Base-by-base conservation (phyloP, 2,888 invertebrate genomes). In the Euplexia lucipara region DNA sequence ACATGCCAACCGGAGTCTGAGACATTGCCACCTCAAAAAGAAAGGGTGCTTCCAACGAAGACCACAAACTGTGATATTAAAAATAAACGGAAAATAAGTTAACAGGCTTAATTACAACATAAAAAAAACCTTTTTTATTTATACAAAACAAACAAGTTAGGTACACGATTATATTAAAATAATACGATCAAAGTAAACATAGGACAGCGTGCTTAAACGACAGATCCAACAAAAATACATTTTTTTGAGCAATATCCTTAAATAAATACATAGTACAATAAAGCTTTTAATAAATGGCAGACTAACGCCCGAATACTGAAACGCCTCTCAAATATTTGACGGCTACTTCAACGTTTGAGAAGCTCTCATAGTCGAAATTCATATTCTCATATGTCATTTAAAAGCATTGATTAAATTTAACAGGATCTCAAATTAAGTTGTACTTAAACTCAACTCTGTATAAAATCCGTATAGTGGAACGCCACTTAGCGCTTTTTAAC, bases 51-150 rank as follows among this genome's bases (percentile, higher is more conserved):
- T 14, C 14, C 20, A 22, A 10, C 26, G n/a, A 62, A 53, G 18
- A 58, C 2, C 45, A 37, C 14, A 20, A 61, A 18, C 79, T 75
- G 78, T 78, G 70, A 79, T 78, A 74, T 49, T 68, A 53, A 49
- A 37, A 14, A 35, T 35, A 56, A 75, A 48, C 9, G 12, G 37
- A 8, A 74, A 65, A 53, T 47, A 39, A 44, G 34, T 12, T 39
- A 35, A 35, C 51, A 66, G 16, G 1, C 9, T 4, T n/a, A n/a
- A 7, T 7, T 32, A 39, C 2, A 22, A 22, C 49, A 59, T 4
- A 34, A 34, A 35, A 59, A 59, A 51, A 1, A 6, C 0, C 0
- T 35, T 35, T 44, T 67, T 66, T 42, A 37, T 39, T 73, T 45
- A 45, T 45, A 26, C 34, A 34, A 72, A n/a, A 14, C 22, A 30